Evolutionary conservation across 2,888 invertebrate genomes (phyloP).

Genomic region (Tanypteryx hageni): DNA sequence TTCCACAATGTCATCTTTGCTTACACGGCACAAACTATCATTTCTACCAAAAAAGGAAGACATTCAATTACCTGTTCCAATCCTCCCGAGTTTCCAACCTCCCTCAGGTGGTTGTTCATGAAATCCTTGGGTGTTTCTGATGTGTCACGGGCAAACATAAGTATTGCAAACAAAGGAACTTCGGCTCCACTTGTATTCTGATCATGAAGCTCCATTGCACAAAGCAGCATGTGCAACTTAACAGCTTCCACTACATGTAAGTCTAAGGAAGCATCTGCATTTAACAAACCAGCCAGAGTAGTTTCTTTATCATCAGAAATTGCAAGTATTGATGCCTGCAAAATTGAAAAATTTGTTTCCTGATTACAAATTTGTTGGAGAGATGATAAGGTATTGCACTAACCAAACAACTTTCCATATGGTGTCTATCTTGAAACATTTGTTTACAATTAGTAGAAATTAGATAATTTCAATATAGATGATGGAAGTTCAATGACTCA

Average conservation of each 20-base stretch:
- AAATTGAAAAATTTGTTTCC: background rate
- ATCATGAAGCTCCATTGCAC: conserved; percentile 72
- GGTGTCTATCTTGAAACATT: no score
- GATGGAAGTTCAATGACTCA: no score
- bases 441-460: no score
- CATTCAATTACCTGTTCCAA: conserved; percentile 73
- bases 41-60: background rate
- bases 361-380: no score
- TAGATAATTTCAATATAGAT: no score
- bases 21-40: background rate
- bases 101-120: conserved; percentile 74
- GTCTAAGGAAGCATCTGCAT: conserved; percentile 69
- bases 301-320: conserved; percentile 66
- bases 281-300: conserved; percentile 68
- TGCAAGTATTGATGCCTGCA: conserved; percentile 61
- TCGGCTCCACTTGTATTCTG: conserved; percentile 71
- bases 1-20: background rate
- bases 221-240: conserved; percentile 74
- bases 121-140: conserved; percentile 73
- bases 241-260: conserved; percentile 70
- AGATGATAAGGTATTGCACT: no score
- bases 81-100: conserved; percentile 74
- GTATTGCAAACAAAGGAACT: conserved; percentile 74
- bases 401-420: no score
- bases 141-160: conserved; percentile 74